Evolutionary conservation across 2,113 vertebrate genomes (phyloP).

Genomic region (Petromus typicus): DNA sequence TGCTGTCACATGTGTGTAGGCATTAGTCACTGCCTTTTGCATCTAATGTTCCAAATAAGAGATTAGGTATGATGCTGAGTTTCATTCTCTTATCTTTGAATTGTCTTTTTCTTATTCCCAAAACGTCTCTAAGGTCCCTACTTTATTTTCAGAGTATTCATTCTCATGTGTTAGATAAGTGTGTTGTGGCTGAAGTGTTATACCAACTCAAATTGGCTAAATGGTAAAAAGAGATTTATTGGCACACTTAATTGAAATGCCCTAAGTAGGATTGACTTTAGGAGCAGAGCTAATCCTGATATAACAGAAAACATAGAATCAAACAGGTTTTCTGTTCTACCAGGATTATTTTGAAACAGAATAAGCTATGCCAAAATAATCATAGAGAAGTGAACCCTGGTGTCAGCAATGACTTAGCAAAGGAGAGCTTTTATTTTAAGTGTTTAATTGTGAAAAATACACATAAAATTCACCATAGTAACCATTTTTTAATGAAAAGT

Average conservation of each 20-base stretch:
- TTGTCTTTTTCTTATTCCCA: neutral
- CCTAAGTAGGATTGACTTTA: neutral
- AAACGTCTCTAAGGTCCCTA: neutral
- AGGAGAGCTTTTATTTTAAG: neutral
- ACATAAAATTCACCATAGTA: neutral
- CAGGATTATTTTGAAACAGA: neutral
- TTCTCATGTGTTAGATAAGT: slow-evolving; percentile 13
- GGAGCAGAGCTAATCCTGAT: neutral
- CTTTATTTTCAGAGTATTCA: neutral
- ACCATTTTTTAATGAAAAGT: neutral
- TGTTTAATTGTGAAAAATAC: slow-evolving; percentile 16
- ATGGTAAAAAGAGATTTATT: neutral
- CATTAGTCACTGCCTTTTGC: neutral
- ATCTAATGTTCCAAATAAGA: neutral
- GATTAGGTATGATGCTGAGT: neutral
- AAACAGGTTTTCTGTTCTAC: neutral
- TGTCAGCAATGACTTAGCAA: neutral
- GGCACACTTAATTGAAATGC: neutral
- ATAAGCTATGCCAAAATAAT: too few species aligned
- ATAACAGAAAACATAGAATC: neutral
- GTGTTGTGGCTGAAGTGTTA: neutral
- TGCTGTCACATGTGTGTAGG: neutral
- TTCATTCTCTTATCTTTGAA: neutral
- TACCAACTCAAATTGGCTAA: neutral
- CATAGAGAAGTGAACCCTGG: neutral